Base-by-base conservation (phyloP, 2,113 vertebrate species). In the Micromys minutus region DNA sequence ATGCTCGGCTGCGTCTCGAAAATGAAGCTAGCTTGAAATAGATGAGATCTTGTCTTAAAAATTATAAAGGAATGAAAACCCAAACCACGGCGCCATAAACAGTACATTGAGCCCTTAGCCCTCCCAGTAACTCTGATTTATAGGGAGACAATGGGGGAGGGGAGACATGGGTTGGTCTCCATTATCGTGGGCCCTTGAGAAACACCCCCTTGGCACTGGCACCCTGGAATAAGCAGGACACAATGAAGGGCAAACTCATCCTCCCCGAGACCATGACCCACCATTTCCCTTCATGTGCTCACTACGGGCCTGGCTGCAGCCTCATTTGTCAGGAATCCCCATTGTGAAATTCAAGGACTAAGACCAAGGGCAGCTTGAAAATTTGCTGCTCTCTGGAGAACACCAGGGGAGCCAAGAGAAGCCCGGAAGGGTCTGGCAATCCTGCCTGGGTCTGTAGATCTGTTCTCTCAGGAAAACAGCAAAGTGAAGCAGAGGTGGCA, bases 341-440 rank as follows among this genome's bases (percentile, higher is more conserved):
- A 67, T 34, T 34, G 10, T 45, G 61, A 85, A 67, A 19, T 29
- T 85, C 29, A 47, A 85, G 61, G 61, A 47, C 83, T 67, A 31
- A 31, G 83, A 67, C 29, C 61, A 65, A 85, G 83, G 83, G 61
- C 42, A 7, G 5, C 61, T 22, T 65, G 83, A 22, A 65, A 65
- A 65, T 85, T 47, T 65, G 42, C 59, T 65, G 59, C 29, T 65
- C 61, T 67, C 83, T 47, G 42, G 83, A 47, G 31, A 47, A 34
- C 13, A 17, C 83, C 12, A 57, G 29, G 42, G 81, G 39, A 47
- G 42, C 61, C 13, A 0, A 47, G 42, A 65, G 84, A n/a, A 69
- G 31, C 45, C 24, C 0, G 1, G 4, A 5, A 31, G n/a, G 29
- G 26, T 69, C 50, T 50, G 36, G 1, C 47, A 12, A 0, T 29